Evolutionary conservation across 2,888 invertebrate species (phyloP).

Genomic region (Cataglyphis albicans): DNA sequence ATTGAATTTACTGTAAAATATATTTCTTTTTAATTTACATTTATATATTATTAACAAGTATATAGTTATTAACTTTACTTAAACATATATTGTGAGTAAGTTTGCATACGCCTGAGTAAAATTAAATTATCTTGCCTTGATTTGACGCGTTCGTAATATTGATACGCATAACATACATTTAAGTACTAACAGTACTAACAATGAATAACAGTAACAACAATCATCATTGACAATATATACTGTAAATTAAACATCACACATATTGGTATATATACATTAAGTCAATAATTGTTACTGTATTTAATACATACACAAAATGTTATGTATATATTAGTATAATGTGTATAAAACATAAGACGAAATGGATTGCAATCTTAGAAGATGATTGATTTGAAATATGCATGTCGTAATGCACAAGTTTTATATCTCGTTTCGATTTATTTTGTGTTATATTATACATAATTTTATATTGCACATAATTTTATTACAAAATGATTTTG

Average conservation of each 20-base stretch:
- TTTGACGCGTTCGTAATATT: slow-evolving; percentile 21
- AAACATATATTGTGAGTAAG: neutral
- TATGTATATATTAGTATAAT: slow-evolving; percentile 68
- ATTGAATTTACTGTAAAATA: neutral
- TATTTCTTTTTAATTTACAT: slow-evolving; percentile 17
- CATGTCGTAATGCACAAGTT: slow-evolving; percentile 63
- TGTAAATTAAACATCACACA: slow-evolving; percentile 61
- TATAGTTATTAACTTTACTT: neutral
- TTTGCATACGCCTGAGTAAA: neutral
- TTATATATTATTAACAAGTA: slow-evolving; percentile 31
- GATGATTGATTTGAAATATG: slow-evolving; percentile 27
- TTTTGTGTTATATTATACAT: slow-evolving; percentile 44
- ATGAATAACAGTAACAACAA: slow-evolving; percentile 58
- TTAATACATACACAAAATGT: slow-evolving; percentile 57
- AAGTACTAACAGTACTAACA: slow-evolving; percentile 38
- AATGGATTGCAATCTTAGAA: slow-evolving; percentile 39
- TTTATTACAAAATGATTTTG: slow-evolving; percentile 54
- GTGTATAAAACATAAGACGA: slow-evolving; percentile 55
- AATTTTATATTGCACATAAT: slow-evolving; percentile 48
- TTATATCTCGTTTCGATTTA: slow-evolving; percentile 45
- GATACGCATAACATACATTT: slow-evolving; percentile 1
- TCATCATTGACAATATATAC: slow-evolving; percentile 69
- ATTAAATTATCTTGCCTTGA: slow-evolving; percentile 4
- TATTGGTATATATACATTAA: slow-evolving; percentile 49
- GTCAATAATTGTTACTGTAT: slow-evolving; percentile 59